A percentile compares a stretch with the other conserved stretches of the same genome.
phyloP scores from a whole-genome alignment of 35 echinoderm and acorn worm species.

The Ophiothrix spiculata region DNA sequence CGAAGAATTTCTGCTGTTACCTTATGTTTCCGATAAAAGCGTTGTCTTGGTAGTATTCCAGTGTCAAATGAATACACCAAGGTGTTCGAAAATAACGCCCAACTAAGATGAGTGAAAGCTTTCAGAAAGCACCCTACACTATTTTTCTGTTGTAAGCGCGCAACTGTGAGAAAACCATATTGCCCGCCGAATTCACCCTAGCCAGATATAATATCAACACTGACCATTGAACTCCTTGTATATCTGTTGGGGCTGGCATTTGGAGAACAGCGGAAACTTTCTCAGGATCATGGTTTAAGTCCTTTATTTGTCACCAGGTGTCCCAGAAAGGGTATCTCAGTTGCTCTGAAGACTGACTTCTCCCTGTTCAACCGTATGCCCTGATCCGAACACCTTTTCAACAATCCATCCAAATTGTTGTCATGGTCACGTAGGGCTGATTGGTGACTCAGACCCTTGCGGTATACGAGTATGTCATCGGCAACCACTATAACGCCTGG shows the following conservation, averaged over 20 bases:
- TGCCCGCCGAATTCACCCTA: no score
- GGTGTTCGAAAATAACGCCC: no score
- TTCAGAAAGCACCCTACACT: no score
- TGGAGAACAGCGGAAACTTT: neutral
- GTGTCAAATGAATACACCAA: no score
- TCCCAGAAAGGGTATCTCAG: neutral
- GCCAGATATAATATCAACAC: no score
- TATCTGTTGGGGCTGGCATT: constrained; percentile 25
- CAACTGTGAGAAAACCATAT: no score
- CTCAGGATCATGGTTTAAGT: constrained; percentile 11
- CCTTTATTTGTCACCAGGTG: constrained; percentile 24
- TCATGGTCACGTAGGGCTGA: neutral
- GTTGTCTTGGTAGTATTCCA: no score
- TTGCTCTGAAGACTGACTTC: neutral
- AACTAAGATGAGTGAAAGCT: no score
- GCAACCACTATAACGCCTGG: neutral
- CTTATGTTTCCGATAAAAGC: no score
- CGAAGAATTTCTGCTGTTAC: no score
- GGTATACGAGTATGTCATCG: neutral
- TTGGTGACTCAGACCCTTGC: neutral
- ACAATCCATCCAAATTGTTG: neutral
- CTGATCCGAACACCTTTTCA: neutral
- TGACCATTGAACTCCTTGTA: no score
- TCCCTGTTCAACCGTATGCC: neutral
- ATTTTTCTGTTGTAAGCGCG: no score